Evolutionary conservation across 2,797 vertebrate genomes (phyloP).

Genomic region (Mormyrus proboscirostris): DNA sequence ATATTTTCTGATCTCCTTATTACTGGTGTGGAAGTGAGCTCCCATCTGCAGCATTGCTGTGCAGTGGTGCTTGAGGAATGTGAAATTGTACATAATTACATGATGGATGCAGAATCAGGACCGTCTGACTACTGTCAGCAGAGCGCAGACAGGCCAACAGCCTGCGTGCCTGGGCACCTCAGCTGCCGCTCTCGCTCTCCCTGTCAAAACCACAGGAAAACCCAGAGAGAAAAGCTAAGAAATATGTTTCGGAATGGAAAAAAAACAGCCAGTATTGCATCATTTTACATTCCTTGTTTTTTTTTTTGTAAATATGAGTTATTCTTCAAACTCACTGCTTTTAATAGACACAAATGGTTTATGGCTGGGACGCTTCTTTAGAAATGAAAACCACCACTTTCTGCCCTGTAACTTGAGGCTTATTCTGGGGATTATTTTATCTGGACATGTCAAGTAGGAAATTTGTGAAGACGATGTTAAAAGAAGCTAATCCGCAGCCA

Average conservation of each 20-base stretch:
- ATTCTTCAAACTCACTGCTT: background rate
- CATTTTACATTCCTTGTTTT: background rate
- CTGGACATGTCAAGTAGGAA: background rate
- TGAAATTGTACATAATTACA: conserved; percentile 17
- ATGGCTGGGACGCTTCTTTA: background rate
- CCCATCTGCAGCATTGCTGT: background rate
- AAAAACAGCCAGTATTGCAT: background rate
- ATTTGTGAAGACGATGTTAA: background rate
- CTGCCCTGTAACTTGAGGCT: background rate
- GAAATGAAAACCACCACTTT: background rate
- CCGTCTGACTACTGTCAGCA: conserved; percentile 3
- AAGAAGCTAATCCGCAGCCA: background rate
- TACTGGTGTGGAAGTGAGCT: background rate
- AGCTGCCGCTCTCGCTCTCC: background rate
- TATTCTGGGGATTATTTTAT: background rate
- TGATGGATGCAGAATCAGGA: background rate
- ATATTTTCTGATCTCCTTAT: background rate
- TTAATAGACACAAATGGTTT: background rate
- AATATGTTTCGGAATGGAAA: background rate
- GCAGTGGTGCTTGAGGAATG: background rate
- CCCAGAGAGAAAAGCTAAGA: background rate
- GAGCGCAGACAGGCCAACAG: background rate
- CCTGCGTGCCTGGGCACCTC: background rate
- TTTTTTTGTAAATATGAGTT: background rate
- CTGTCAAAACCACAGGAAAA: background rate